These are phyloP conservation scores for Parnassius smintheus DNA, from an alignment of 2,888 invertebrate genomes.

Conservation along the genomic window DNA sequence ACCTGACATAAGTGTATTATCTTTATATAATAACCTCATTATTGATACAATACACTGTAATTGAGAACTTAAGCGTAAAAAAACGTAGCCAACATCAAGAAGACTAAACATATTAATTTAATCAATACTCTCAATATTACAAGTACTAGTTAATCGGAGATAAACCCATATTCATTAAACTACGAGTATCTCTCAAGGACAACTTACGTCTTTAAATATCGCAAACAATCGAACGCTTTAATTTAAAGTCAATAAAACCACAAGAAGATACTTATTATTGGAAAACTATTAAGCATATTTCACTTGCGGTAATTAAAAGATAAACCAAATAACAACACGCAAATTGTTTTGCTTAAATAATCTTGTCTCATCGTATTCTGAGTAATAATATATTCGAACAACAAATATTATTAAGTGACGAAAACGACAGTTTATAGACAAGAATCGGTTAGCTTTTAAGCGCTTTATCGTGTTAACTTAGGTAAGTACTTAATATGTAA, in stretches of 20 bases:
- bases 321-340: conserved; percentile 9
- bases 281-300: conserved; percentile 14
- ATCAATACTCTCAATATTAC: too few relatives aligned
- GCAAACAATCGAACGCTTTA: neutral
- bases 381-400: neutral
- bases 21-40: too few relatives aligned
- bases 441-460: neutral
- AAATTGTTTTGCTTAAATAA: conserved; percentile 20
- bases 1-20: too few relatives aligned
- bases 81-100: too few relatives aligned
- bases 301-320: conserved; percentile 17
- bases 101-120: too few relatives aligned
- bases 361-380: conserved; percentile 3
- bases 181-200: conserved; percentile 14
- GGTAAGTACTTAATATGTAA: too few relatives aligned
- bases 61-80: too few relatives aligned
- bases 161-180: conserved; percentile 1
- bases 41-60: too few relatives aligned
- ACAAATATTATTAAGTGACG: conserved; percentile 1
- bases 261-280: conserved; percentile 12
- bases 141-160: too few relatives aligned
- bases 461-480: neutral
- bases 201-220: neutral
- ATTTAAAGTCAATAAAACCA: neutral
- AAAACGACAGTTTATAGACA: conserved; percentile 1